Conservation (phyloP, 2,797 vertebrate genomes). For the Myotis pilosus region DNA sequence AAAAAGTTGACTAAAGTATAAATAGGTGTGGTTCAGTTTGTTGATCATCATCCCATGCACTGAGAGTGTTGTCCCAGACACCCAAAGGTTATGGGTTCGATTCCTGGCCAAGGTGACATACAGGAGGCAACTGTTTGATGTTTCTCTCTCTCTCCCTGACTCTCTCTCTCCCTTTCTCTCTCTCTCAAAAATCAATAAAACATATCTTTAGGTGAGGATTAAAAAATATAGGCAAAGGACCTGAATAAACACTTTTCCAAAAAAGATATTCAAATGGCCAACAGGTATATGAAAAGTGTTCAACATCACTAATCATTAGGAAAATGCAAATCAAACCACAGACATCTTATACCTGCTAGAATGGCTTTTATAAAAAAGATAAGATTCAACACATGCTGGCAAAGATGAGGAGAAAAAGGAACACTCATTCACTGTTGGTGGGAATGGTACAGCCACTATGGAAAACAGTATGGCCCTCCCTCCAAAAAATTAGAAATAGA, state of each 20-base stretch:
- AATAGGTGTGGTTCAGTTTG: neutral
- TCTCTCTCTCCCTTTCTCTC: too few relatives aligned
- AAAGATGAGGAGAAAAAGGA: neutral
- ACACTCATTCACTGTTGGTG: neutral
- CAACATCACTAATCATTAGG: neutral
- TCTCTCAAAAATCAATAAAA: neutral
- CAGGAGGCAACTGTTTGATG: neutral
- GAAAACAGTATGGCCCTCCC: neutral
- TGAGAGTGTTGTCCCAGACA: neutral
- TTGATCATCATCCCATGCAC: too few relatives aligned
- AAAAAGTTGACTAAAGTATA: too few relatives aligned
- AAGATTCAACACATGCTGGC: neutral
- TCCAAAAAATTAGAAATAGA: neutral
- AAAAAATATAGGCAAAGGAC: neutral
- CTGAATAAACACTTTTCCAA: neutral
- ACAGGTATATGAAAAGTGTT: neutral
- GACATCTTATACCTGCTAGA: too few relatives aligned
- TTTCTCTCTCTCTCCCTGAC: neutral
- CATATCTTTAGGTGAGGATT: neutral
- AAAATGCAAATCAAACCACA: neutral
- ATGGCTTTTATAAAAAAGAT: too few relatives aligned
- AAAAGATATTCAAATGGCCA: neutral
- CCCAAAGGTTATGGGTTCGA: neutral
- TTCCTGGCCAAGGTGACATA: neutral
- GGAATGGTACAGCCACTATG: neutral